A percentile compares a stretch with the other conserved stretches of the same genome.
phyloP scores from a whole-genome alignment of 2,888 invertebrate genomes.

The Aleiodes leptofemur region DNA sequence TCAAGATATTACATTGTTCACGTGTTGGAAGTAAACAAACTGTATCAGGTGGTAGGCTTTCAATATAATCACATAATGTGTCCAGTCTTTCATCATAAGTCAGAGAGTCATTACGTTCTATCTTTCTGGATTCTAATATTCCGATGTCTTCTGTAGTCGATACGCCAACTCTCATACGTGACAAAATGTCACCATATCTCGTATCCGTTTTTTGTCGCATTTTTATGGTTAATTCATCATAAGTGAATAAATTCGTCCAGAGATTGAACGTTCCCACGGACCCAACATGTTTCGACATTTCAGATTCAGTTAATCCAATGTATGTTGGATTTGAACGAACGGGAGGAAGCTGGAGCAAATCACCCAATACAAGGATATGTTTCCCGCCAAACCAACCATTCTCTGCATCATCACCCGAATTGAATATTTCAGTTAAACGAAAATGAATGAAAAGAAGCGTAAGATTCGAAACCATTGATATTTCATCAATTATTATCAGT shows the following conservation, averaged over 20 bases:
- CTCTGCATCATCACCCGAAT: conserved; percentile 58
- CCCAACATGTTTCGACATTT: conserved; percentile 34
- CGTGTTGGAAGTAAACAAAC: not conserved
- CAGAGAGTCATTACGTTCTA: conserved; percentile 8
- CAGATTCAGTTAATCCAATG: not conserved
- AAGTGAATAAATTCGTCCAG: conserved; percentile 13
- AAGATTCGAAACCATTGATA: conserved; percentile 60
- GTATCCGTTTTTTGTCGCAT: conserved; percentile 31
- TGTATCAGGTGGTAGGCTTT: conserved; percentile 17
- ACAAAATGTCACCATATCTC: conserved; percentile 13
- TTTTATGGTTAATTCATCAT: conserved; percentile 40
- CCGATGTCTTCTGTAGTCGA: conserved; percentile 11
- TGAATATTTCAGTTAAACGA: conserved; percentile 61
- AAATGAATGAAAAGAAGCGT: conserved; percentile 55
- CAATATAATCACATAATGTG: conserved; percentile 7
- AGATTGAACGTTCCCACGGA: conserved; percentile 38
- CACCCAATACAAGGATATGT: conserved; percentile 32
- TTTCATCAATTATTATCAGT: conserved; percentile 63
- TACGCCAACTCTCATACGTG: conserved; percentile 18
- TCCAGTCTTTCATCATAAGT: conserved; percentile 32
- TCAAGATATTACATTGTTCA: conserved; percentile 3
- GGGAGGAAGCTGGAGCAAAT: conserved; percentile 37
- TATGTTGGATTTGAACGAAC: conserved; percentile 19
- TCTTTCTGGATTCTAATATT: not conserved
- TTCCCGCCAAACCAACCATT: conserved; percentile 47